Evolutionary conservation across 1,140 invertebrate genomes (phyloP), one percentile per base, ranked within the genome.

Genomic region (Probaryconus sp.): DNA sequence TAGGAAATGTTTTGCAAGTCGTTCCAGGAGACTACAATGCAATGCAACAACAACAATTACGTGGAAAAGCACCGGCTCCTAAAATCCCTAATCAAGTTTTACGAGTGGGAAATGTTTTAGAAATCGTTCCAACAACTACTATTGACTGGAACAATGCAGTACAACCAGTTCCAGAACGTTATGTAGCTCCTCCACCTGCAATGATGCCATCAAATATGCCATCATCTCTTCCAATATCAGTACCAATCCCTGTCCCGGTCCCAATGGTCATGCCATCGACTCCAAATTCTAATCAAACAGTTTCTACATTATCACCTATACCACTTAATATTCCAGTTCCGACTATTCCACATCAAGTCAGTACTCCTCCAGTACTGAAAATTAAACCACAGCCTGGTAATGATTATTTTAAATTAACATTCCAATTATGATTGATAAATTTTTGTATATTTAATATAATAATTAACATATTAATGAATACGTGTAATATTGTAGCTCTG

Each of bases 1-100:
- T 91, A 9, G 90, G 90, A 9, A 90, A 91, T 74, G 88, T 91
- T 71, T 78, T 91, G 1, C 90, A 91, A 82, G 89, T 91, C 10
- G 85, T 90, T 5, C 89, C 89, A 1, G 70, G 56, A 9, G 77
- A 78, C 30, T 81, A 78, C 21, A 63, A 48, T n/a, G 30, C 45
- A 9, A 38, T 68, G 2, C 73, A 75, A 30, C 58, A 71, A 26
- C 68, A 64, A 64, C 11, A 21, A 11, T 3, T 21, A 2, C 70
- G 56, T 4, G 60, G 51, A 6, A 71, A 73, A 11, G 48, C 50
- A 5, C 11, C 45, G 4, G n/a, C 40, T 16, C 14, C 67, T 0
- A 63, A 74, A 50, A 61, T 45, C 3, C 69, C 64, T 0, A 70
- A 73, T 18, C 76, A 81, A 37, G 60, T 81, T 60, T 42, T 74